Evolutionary conservation across 2,113 vertebrate genomes (phyloP).

Genomic region (Carassius gibelio): DNA sequence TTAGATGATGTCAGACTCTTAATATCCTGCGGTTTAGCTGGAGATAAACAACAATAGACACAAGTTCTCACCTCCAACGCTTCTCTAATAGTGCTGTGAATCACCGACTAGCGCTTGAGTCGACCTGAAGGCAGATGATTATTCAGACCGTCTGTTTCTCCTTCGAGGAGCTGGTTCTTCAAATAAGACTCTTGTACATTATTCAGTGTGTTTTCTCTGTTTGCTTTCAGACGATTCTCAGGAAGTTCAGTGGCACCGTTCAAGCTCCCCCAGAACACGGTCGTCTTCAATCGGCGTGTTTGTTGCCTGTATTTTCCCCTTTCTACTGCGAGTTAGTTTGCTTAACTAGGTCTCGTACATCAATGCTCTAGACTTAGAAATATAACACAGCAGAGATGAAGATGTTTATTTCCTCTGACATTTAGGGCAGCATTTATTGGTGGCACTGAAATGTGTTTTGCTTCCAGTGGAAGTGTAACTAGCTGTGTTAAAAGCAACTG

Average conservation of each 20-base stretch:
- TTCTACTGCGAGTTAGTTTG: slow-evolving; percentile 15
- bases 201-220: not conserved
- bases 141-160: slow-evolving; percentile 45
- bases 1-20: slow-evolving; percentile 23
- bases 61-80: slow-evolving; percentile 55
- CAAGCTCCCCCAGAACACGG: slow-evolving; percentile 24
- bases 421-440: slow-evolving; percentile 42
- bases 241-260: slow-evolving; percentile 63
- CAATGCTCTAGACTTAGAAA: not conserved
- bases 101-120: slow-evolving; percentile 47
- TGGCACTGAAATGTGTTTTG: slow-evolving; percentile 50
- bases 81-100: slow-evolving; percentile 52
- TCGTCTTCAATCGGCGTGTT: slow-evolving; percentile 37
- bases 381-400: not conserved
- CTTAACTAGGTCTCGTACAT: not conserved
- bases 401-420: not conserved
- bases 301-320: slow-evolving; percentile 39
- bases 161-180: slow-evolving; percentile 23
- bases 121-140: slow-evolving; percentile 44
- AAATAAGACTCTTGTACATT: slow-evolving; percentile 27
- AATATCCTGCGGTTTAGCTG: slow-evolving; percentile 24
- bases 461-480: slow-evolving; percentile 63
- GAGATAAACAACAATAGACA: slow-evolving; percentile 40
- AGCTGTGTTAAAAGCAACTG: slow-evolving; percentile 56
- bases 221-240: slow-evolving; percentile 60